phyloP scores from a whole-genome alignment of 2,113 vertebrate genomes.

The Mormyrus lacerda region DNA sequence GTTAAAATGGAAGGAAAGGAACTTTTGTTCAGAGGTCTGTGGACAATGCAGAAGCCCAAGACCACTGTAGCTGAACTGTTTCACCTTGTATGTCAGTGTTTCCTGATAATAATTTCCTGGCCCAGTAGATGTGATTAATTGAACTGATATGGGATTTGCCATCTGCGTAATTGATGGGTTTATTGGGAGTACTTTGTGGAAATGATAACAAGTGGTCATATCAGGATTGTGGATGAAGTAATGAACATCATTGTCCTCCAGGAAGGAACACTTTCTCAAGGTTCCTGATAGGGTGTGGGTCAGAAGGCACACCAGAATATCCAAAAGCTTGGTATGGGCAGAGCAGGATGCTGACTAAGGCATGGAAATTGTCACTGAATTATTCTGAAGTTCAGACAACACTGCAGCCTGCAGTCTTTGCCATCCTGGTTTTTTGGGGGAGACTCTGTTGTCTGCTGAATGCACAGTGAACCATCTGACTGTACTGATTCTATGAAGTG shows the following conservation, averaged over 20 bases:
- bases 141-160: conserved; percentile 27
- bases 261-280: background rate
- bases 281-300: background rate
- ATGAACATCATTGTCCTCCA: conserved; percentile 25
- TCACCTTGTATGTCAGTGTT: conserved; percentile 21
- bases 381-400: background rate
- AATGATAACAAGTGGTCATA: conserved; percentile 23
- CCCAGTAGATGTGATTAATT: conserved; percentile 34
- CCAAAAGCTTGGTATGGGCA: background rate
- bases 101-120: conserved; percentile 20
- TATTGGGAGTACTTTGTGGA: conserved; percentile 22
- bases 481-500: background rate
- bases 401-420: too few relatives aligned
- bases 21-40: background rate
- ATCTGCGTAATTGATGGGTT: conserved; percentile 34
- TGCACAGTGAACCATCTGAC: background rate
- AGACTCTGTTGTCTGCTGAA: background rate
- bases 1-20: background rate
- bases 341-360: background rate
- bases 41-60: background rate
- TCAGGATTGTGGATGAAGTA: conserved; percentile 14
- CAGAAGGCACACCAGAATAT: background rate
- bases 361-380: background rate
- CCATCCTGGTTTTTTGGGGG: background rate
- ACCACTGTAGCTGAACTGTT: background rate